Base-by-base conservation (phyloP, 1,140 invertebrate species). In the Aphidius ervi region DNA sequence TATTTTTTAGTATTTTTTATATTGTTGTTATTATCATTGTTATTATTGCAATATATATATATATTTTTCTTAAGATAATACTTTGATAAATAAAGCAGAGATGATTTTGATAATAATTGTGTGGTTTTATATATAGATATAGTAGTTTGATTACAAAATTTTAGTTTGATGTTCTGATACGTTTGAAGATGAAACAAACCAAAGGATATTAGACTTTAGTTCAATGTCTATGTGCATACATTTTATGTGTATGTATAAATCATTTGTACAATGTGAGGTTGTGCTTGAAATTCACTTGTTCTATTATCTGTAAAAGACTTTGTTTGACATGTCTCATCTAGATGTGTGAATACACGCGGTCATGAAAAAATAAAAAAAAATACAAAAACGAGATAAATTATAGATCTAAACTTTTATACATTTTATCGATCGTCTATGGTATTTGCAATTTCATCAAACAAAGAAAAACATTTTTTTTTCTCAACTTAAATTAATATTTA, bases 121-220 rank as follows among this genome's bases (percentile, higher is more conserved):
- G 23, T 31, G 23, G 23, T 31, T 31, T 31, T 31, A 31, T 31
- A n/a, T n/a, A n/a, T n/a, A n/a, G n/a, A n/a, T n/a, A 31, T 31
- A 48, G 16, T n/a, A 16, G n/a, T 48, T 20, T 20, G 23, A 48
- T 31, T 31, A 31, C 23, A 31, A 31, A 31, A 31, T 31, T 31
- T 31, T 31, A 31, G 23, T 31, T 52, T 52, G 50, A 52, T 37
- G 40, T n/a, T n/a, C 50, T 9, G 37, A 56, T 45, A 56, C 55
- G 46, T 56, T 56, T 46, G 20, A 46, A 16, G 23, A 46, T 46
- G 46, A 10, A 56, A 46, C 55, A 45, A 43, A 43, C 46, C 45
- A 47, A 56, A 56, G 43, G 55, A 56, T 56, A 56, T 56, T 56
- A 56, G 45, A 56, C 55, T 47, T 56, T 43, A 9, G 8, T 48